Conservation (phyloP, 2,888 invertebrate genomes). For the Sesia apiformis region DNA sequence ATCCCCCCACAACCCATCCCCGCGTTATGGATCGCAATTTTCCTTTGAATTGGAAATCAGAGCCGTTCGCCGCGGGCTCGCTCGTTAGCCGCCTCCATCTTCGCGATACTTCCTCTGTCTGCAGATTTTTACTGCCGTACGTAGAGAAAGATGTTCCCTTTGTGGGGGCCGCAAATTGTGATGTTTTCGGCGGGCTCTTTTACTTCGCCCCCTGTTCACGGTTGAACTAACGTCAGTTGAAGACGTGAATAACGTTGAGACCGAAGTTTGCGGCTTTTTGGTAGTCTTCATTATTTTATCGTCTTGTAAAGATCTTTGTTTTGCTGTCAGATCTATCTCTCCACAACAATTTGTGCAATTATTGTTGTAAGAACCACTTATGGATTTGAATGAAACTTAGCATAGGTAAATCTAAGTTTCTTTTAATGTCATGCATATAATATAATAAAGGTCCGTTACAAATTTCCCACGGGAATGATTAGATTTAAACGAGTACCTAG, state of each 20-base stretch:
- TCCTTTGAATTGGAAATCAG: slow-evolving; percentile 76
- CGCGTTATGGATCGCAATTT: slow-evolving; percentile 74
- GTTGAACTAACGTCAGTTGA: slow-evolving; percentile 2
- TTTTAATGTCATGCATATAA: no score
- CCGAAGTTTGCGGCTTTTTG: background rate
- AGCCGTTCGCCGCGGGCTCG: slow-evolving; percentile 58
- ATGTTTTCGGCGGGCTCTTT: slow-evolving; percentile 34
- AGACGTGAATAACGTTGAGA: slow-evolving; percentile 4
- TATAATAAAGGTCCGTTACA: no score
- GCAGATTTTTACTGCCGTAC: slow-evolving; percentile 61
- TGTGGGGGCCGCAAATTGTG: slow-evolving; percentile 39
- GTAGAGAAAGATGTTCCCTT: slow-evolving; percentile 55
- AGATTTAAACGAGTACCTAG: no score
- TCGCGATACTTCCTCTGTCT: slow-evolving; percentile 48
- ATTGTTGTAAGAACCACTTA: no score
- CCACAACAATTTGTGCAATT: no score
- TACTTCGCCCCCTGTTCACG: slow-evolving; percentile 14
- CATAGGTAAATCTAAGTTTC: no score
- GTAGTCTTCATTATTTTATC: no score
- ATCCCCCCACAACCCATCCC: slow-evolving; percentile 34
- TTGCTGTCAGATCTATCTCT: no score
- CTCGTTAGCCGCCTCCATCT: slow-evolving; percentile 68
- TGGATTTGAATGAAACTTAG: no score
- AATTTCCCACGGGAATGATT: no score
- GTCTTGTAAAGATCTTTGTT: no score